Evolutionary conservation across 2,113 vertebrate genomes (phyloP).

Genomic region (Sinocyclocheilus rhinocerous): DNA sequence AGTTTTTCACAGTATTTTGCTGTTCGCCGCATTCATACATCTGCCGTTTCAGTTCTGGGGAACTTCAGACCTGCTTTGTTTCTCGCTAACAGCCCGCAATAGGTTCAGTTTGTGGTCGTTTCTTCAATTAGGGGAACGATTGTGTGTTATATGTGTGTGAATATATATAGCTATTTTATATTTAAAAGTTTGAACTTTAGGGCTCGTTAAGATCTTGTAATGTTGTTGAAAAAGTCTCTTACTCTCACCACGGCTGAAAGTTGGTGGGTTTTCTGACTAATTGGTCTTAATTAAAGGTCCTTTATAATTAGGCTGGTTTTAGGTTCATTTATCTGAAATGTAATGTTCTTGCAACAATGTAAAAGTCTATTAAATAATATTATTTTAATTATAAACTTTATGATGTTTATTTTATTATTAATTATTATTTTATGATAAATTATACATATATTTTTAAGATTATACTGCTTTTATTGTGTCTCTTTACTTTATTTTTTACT

Average conservation of each 20-base stretch:
- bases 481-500: no score
- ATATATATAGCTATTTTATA: no score
- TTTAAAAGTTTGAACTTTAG: no score
- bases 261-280: neutral
- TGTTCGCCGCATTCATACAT: constrained; percentile 44
- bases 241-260: neutral
- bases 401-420: no score
- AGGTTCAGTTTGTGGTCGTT: neutral
- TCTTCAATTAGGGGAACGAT: no score
- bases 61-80: neutral
- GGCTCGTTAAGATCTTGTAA: no score
- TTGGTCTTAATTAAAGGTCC: neutral
- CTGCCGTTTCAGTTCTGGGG: neutral
- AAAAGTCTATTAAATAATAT: no score
- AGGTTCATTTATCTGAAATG: neutral
- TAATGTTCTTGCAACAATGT: neutral
- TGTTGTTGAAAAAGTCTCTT: no score
- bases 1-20: constrained; percentile 70
- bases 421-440: neutral
- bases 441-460: no score
- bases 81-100: neutral
- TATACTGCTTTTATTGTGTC: no score
- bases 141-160: no score
- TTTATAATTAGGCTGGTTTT: neutral
- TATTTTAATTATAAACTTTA: no score